A percentile compares a stretch with the other conserved stretches of the same genome.
These are phyloP conservation scores for Styela plicata DNA, from an alignment of 23 tunicate species.

Conservation along the genomic window DNA sequence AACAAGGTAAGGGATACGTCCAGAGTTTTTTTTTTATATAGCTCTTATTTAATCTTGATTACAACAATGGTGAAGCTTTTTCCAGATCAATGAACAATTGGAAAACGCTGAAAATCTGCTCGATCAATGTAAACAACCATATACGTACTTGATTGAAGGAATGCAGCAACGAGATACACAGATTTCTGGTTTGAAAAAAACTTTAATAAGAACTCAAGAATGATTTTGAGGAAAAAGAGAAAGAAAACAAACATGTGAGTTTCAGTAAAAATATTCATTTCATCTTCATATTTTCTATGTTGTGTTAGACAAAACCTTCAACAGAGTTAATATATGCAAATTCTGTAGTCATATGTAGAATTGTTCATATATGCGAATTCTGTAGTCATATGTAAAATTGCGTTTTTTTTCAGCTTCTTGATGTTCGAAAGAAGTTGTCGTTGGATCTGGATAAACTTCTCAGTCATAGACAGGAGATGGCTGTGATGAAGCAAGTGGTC, in stretches of 20 bases:
- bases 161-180: constrained; percentile 80
- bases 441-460: constrained; percentile 76
- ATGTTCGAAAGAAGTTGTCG: constrained; percentile 51
- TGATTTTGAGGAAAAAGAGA: constrained; percentile 36
- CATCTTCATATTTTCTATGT: too few relatives aligned
- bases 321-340: too few relatives aligned
- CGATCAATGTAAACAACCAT: constrained; percentile 73
- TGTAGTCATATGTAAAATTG: too few relatives aligned
- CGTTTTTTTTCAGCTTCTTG: constrained; percentile 42
- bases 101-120: constrained; percentile 39
- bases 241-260: constrained; percentile 51
- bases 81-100: constrained; percentile 21
- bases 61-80: too few relatives aligned
- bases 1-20: too few relatives aligned
- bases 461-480: constrained; percentile 72
- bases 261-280: too few relatives aligned
- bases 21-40: too few relatives aligned
- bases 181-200: constrained; percentile 30
- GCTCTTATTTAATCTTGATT: too few relatives aligned
- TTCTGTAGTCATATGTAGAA: too few relatives aligned
- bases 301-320: too few relatives aligned
- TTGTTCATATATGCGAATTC: too few relatives aligned
- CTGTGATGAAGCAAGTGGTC: constrained; percentile 61
- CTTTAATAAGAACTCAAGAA: constrained; percentile 35
- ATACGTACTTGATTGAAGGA: constrained; percentile 76